A percentile compares a stretch with the other conserved stretches of the same genome.
phyloP scores from a whole-genome alignment of 2,797 vertebrate species.

The Parauchenoglanis punctatus region DNA sequence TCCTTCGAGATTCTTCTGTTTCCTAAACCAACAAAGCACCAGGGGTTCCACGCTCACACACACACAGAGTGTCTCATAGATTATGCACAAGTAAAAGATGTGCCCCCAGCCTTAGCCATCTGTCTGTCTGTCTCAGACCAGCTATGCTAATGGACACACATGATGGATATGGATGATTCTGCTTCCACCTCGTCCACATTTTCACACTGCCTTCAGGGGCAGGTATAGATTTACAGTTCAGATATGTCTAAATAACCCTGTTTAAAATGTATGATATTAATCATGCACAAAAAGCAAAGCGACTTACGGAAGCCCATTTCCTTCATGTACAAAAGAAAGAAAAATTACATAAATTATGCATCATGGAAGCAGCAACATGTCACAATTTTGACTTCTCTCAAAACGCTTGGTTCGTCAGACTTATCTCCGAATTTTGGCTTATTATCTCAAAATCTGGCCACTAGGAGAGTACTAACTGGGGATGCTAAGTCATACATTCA shows the following conservation, averaged over 20 bases:
- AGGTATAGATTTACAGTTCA: background rate
- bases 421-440: too few species aligned
- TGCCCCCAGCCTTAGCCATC: background rate
- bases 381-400: background rate
- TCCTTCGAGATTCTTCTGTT: slow-evolving; percentile 4
- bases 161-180: background rate
- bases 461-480: too few species aligned
- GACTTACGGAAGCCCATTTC: background rate
- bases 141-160: background rate
- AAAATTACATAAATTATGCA: background rate
- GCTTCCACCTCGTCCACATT: background rate
- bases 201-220: background rate
- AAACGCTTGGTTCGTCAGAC: too few species aligned
- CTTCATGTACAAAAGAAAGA: background rate
- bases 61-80: slow-evolving; percentile 3
- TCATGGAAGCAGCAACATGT: background rate
- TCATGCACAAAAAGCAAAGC: background rate
- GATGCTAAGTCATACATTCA: too few species aligned
- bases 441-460: background rate
- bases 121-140: slow-evolving; percentile 10
- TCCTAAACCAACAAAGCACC: slow-evolving; percentile 35
- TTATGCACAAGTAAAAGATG: slow-evolving; percentile 13
- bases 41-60: background rate
- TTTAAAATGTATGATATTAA: background rate
- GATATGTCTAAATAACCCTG: background rate